Evolutionary conservation across 2,888 invertebrate genomes (phyloP).

Genomic region (Tethea ocularis): DNA sequence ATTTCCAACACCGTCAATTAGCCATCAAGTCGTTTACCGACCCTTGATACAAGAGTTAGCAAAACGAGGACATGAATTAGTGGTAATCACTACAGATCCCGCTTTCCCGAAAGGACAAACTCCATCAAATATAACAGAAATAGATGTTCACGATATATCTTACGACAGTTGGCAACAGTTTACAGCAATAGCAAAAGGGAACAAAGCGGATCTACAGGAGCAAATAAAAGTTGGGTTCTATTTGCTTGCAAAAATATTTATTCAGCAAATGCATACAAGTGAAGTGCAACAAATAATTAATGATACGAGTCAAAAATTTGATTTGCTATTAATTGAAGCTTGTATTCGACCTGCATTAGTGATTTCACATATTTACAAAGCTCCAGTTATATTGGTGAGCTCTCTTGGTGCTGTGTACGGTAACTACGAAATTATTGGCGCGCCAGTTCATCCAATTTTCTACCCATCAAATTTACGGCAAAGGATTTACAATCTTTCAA

Average conservation of each 20-base stretch:
- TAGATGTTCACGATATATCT: constrained; percentile 48
- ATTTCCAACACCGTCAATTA: constrained; percentile 44
- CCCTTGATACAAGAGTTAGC: constrained; percentile 42
- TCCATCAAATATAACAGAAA: constrained; percentile 49
- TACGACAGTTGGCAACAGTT: constrained; percentile 32
- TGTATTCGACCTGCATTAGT: constrained; percentile 28
- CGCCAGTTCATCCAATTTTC: constrained; percentile 30
- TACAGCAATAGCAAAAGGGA: constrained; percentile 11
- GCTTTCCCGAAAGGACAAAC: constrained; percentile 31
- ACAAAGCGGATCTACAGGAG: constrained; percentile 13
- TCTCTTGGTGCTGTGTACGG: constrained; percentile 36
- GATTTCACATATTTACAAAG: constrained; percentile 39
- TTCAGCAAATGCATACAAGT: constrained; percentile 30
- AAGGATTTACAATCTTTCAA: constrained; percentile 35
- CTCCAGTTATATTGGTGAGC: constrained; percentile 45
- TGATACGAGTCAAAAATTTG: constrained; percentile 34
- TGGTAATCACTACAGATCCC: constrained; percentile 44
- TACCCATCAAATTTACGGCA: constrained; percentile 28
- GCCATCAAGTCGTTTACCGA: constrained; percentile 47
- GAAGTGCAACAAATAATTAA: constrained; percentile 35
- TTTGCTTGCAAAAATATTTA: constrained; percentile 21
- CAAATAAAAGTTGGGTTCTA: constrained; percentile 15
- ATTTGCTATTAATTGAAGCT: constrained; percentile 47
- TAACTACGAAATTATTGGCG: constrained; percentile 28
- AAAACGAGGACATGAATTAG: constrained; percentile 44